phyloP scores from a whole-genome alignment of 2,113 vertebrate genomes.

The Benitochromis conjunctus region DNA sequence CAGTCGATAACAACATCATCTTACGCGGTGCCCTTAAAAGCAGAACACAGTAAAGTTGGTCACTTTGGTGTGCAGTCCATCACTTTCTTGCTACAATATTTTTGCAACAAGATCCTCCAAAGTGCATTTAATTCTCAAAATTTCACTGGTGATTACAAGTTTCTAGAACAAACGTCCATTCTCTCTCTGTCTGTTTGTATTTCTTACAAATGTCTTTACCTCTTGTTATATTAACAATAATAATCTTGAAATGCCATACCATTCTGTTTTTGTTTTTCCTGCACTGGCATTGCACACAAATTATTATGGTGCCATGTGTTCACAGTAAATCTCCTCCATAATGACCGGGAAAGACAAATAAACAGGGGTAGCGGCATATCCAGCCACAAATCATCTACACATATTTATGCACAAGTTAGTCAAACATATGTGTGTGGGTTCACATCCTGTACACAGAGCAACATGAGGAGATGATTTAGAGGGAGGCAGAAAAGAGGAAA shows the following conservation, averaged over 20 bases:
- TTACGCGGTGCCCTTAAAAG: not conserved
- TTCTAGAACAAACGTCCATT: not conserved
- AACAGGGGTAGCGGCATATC: slow-evolving; percentile 22
- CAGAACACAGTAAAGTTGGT: not conserved
- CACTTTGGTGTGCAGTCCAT: not conserved
- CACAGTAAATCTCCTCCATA: slow-evolving; percentile 33
- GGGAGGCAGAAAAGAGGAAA: not conserved
- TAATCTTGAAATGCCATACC: not conserved
- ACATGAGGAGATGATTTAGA: not conserved
- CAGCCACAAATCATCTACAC: slow-evolving; percentile 23
- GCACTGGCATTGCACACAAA: slow-evolving; percentile 9
- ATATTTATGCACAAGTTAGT: slow-evolving; percentile 16
- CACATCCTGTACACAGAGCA: not conserved
- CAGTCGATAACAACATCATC: not conserved
- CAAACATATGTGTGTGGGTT: not conserved
- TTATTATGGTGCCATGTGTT: slow-evolving; percentile 29
- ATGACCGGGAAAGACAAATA: slow-evolving; percentile 40
- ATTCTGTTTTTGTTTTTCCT: not conserved
- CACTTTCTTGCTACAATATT: not conserved
- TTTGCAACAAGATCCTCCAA: not conserved
- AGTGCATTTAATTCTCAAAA: not conserved
- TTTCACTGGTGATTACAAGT: not conserved
- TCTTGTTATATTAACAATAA: not conserved
- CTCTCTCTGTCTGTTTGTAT: not conserved
- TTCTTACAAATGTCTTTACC: not conserved